A percentile compares a stretch with the other conserved stretches of the same genome.
These are phyloP conservation scores for Planiliza haematocheilus DNA, from an alignment of 2,113 vertebrate genomes.

Conservation along the genomic window DNA sequence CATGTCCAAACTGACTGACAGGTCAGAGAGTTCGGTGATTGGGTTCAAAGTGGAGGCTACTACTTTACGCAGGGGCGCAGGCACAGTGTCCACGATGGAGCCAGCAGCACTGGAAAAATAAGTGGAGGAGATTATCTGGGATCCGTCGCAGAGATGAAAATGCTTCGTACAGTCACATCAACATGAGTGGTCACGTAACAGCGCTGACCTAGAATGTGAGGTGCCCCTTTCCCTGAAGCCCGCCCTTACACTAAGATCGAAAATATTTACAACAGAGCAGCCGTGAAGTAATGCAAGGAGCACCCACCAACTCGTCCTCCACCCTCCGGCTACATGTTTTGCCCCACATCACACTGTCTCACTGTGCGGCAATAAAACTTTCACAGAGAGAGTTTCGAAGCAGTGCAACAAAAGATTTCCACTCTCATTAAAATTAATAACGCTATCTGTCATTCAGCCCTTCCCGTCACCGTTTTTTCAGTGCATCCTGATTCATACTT, in stretches of 20 bases:
- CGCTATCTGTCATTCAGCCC: not conserved
- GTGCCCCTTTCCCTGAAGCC: constrained; percentile 50
- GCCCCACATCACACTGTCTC: not conserved
- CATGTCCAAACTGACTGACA: constrained; percentile 64
- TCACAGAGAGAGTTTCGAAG: not conserved
- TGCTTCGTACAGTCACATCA: constrained; percentile 57
- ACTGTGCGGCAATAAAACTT: constrained; percentile 3
- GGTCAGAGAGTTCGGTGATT: constrained; percentile 73
- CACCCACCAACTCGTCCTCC: constrained; percentile 1
- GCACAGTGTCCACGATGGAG: constrained; percentile 44
- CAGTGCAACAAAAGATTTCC: not conserved
- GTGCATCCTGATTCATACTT: not conserved
- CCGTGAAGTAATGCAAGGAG: constrained; percentile 45
- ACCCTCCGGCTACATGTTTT: constrained; percentile 2
- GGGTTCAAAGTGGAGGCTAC: constrained; percentile 37
- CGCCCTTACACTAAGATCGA: constrained; percentile 59
- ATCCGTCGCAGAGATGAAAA: constrained; percentile 48
- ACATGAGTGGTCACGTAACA: constrained; percentile 38
- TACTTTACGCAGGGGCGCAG: constrained; percentile 7
- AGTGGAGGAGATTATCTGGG: constrained; percentile 53
- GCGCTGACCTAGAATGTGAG: constrained; percentile 70
- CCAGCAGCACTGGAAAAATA: constrained; percentile 29
- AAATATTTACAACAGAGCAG: constrained; percentile 70
- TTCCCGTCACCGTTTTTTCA: not conserved
- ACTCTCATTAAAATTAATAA: not conserved